Evolutionary conservation across 2,797 vertebrate species (phyloP).

Genomic region (Halcyon smyrnensis): DNA sequence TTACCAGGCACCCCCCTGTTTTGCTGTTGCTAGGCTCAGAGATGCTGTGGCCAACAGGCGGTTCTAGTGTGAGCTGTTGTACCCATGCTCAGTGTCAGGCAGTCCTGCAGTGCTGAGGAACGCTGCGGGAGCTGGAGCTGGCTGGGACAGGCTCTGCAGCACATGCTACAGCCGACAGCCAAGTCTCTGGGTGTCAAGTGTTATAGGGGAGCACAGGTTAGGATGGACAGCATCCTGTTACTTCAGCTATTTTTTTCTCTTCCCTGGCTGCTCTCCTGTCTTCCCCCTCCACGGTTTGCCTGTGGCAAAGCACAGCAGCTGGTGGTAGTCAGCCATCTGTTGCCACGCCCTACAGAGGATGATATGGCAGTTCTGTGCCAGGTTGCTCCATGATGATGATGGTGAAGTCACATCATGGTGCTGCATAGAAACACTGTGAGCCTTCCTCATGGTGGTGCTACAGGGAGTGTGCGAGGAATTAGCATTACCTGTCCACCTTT

Average conservation of each 20-base stretch:
- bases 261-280: neutral
- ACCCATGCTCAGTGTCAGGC: neutral
- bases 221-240: neutral
- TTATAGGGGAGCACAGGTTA: neutral
- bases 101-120: neutral
- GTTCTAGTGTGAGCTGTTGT: neutral
- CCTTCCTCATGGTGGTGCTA: neutral
- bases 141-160: neutral
- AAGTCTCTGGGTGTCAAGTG: neutral
- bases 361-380: neutral
- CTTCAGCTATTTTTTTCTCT: neutral
- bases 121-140: neutral
- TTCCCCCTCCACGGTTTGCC: neutral
- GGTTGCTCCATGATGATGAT: neutral
- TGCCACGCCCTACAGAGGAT: neutral
- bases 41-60: neutral
- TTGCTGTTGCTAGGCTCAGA: neutral
- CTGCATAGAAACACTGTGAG: neutral
- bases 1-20: neutral
- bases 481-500: neutral
- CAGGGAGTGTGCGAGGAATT: rapidly evolving
- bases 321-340: neutral
- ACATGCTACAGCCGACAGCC: neutral
- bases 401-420: neutral
- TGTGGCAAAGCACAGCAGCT: neutral